Percentiles rank a stretch among this genome's conserved stretches.
Conservation (phyloP, 2,797 vertebrate genomes). For the Chlorospingus semifuscus region DNA sequence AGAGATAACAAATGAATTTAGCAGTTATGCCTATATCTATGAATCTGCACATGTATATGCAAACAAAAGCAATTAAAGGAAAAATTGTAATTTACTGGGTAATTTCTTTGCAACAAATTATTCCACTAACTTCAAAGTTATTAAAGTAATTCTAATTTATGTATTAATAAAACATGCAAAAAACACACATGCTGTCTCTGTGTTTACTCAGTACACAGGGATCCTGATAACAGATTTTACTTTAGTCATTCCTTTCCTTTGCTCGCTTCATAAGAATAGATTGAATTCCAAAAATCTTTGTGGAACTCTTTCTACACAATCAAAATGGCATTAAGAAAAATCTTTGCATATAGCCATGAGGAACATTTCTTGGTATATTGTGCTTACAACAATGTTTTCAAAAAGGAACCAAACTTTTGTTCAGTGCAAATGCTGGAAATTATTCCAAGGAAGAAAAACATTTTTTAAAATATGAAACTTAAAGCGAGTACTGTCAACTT, state of each 20-base stretch:
- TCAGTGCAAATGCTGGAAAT: neutral
- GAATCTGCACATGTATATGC: neutral
- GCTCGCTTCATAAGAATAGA: neutral
- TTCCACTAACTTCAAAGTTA: neutral
- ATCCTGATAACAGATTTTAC: neutral
- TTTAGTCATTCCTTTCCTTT: neutral
- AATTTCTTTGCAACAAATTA: neutral
- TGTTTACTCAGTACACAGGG: neutral
- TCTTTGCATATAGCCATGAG: neutral
- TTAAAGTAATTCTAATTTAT: neutral
- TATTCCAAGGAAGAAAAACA: neutral
- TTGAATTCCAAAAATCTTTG: neutral
- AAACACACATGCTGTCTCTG: neutral
- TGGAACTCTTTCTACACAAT: neutral
- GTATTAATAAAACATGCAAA: conserved; percentile 16
- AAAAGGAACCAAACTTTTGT: neutral
- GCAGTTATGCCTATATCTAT: neutral
- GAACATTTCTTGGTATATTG: neutral
- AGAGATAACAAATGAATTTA: neutral
- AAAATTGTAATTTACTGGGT: neutral
- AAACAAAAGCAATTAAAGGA: neutral
- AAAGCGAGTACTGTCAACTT: neutral
- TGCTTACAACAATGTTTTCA: neutral
- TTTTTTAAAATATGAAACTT: neutral
- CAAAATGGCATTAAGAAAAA: neutral